phyloP scores from a whole-genome alignment of 2,797 vertebrate species.

The Phrynocephalus guinanensis region DNA sequence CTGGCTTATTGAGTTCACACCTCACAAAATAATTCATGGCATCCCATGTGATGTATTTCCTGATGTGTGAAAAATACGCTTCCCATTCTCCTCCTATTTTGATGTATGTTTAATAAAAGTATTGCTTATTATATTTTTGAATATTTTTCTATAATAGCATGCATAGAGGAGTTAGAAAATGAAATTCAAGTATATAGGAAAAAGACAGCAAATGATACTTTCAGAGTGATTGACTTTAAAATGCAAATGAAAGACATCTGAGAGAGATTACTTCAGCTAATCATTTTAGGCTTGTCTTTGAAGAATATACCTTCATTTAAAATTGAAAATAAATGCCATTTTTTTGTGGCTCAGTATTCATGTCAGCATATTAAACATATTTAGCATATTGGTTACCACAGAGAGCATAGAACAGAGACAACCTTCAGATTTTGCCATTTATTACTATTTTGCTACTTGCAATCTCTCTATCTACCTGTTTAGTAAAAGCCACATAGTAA shows the following conservation, averaged over 20 bases:
- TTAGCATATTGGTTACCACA: constrained; percentile 59
- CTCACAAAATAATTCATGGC: constrained; percentile 25
- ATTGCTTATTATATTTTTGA: constrained; percentile 54
- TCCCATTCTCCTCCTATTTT: constrained; percentile 13
- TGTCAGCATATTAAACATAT: constrained; percentile 55
- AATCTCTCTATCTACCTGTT: constrained; percentile 44
- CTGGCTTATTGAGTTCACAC: constrained; percentile 15
- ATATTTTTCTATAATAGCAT: constrained; percentile 51
- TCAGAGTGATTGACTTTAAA: constrained; percentile 70
- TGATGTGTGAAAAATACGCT: constrained; percentile 25
- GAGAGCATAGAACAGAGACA: constrained; percentile 57
- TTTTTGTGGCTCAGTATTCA: constrained; percentile 62
- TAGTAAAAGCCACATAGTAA: constrained; percentile 71
- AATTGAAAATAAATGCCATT: constrained; percentile 69
- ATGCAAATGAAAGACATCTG: constrained; percentile 72
- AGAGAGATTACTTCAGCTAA: constrained; percentile 69
- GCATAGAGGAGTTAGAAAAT: constrained; percentile 55
- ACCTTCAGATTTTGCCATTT: constrained; percentile 67
- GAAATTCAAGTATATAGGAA: constrained; percentile 64
- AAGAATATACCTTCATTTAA: constrained; percentile 72
- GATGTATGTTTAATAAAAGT: constrained; percentile 14
- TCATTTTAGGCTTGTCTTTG: constrained; percentile 70
- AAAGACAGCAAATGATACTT: constrained; percentile 68
- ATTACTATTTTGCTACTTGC: constrained; percentile 51
- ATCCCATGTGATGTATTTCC: background rate